These are phyloP conservation scores for Mionectes macconnelli DNA, from an alignment of 2,113 vertebrate genomes.

Conservation along the genomic window DNA sequence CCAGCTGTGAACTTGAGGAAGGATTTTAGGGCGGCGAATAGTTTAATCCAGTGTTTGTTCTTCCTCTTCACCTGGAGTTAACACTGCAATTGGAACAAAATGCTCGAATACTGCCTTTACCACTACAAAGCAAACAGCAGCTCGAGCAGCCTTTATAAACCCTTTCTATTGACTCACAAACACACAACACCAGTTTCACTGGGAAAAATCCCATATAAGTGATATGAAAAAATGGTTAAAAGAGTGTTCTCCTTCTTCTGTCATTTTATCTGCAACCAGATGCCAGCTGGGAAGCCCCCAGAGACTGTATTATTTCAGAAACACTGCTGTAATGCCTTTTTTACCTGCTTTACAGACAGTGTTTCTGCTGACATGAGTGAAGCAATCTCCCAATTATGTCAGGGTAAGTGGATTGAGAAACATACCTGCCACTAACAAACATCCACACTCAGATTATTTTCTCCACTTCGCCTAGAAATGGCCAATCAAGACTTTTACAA, in stretches of 20 bases:
- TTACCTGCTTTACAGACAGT: constrained; percentile 3
- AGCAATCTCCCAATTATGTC: constrained; percentile 18
- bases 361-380: constrained; percentile 22
- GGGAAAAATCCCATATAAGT: background rate
- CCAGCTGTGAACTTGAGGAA: background rate
- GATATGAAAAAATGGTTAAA: background rate
- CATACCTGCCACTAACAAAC: constrained; percentile 6
- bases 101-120: background rate
- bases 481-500: constrained; percentile 41
- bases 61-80: background rate
- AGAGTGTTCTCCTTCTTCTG: background rate
- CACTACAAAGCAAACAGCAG: background rate
- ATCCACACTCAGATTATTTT: background rate
- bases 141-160: background rate
- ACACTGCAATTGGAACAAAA: background rate
- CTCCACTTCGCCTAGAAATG: constrained; percentile 15
- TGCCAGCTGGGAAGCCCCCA: background rate
- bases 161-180: background rate
- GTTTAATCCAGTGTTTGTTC: background rate
- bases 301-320: background rate
- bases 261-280: background rate
- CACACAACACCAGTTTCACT: background rate
- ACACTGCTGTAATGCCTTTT: background rate
- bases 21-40: background rate
- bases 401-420: background rate